phyloP scores from a whole-genome alignment of 2,888 invertebrate species.

The Lampropteryx suffumata region DNA sequence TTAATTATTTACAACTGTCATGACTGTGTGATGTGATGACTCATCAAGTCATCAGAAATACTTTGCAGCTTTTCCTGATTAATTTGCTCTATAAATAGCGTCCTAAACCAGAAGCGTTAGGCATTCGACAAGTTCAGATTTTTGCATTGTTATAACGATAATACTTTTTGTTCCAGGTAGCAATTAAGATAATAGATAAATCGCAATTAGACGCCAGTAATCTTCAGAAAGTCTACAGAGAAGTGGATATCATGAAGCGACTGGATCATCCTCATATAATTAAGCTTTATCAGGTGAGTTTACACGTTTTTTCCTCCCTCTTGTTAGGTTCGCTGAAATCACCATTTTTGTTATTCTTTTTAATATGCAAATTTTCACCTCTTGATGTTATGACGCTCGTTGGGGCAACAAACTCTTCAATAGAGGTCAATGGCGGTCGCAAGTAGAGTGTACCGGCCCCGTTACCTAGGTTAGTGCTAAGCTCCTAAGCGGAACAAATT shows the following conservation, averaged over 20 bases:
- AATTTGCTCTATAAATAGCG: too few relatives aligned
- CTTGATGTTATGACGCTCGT: slow-evolving; percentile 24
- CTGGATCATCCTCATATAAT: slow-evolving; percentile 99
- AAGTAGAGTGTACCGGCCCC: slow-evolving; percentile 40
- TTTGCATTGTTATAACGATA: slow-evolving; percentile 4
- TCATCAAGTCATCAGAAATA: too few relatives aligned
- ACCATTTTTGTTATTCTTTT: slow-evolving; percentile 6
- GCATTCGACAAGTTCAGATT: background rate
- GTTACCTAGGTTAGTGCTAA: slow-evolving; percentile 37
- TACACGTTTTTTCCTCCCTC: slow-evolving; percentile 10
- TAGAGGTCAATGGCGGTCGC: slow-evolving; percentile 42
- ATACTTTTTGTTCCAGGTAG: slow-evolving; percentile 88
- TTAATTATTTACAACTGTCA: too few relatives aligned
- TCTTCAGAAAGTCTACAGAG: slow-evolving; percentile 96
- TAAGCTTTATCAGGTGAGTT: slow-evolving; percentile 94
- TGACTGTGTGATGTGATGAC: too few relatives aligned
- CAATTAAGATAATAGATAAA: slow-evolving; percentile 98
- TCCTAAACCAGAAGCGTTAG: too few relatives aligned
- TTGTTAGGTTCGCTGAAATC: background rate
- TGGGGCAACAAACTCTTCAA: slow-evolving; percentile 31
- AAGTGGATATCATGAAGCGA: slow-evolving; percentile 98
- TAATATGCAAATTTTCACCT: slow-evolving; percentile 24
- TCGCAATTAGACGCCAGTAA: slow-evolving; percentile 95
- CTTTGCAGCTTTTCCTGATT: too few relatives aligned
- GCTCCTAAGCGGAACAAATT: slow-evolving; percentile 53